Percentiles rank a stretch among this genome's conserved stretches.
Conservation (phyloP, 2,888 invertebrate genomes). For the Oegoconia quadripuncta region DNA sequence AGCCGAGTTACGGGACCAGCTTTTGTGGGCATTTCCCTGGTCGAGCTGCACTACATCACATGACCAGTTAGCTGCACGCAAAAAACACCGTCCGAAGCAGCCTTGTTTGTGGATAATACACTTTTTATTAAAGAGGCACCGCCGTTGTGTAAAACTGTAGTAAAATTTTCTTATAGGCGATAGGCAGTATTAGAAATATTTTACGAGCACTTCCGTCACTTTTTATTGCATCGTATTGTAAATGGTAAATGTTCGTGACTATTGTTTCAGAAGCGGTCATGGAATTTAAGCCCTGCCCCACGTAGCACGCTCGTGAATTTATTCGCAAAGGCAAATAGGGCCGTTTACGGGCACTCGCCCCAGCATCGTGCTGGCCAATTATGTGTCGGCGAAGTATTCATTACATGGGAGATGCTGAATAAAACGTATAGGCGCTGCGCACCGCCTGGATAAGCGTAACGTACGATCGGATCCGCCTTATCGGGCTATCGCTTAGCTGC, state of each 20-base stretch:
- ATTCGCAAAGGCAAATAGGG: constrained; percentile 34
- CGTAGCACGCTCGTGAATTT: constrained; percentile 25
- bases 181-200: constrained; percentile 8
- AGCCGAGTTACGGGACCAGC: constrained; percentile 57
- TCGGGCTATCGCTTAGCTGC: constrained; percentile 51
- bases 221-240: constrained; percentile 3
- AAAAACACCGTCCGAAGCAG: constrained; percentile 36
- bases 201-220: constrained; percentile 1
- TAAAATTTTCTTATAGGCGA: constrained; percentile 7
- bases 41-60: constrained; percentile 31
- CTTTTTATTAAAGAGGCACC: constrained; percentile 27
- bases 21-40: constrained; percentile 47
- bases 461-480: constrained; percentile 58
- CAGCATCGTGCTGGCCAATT: constrained; percentile 50
- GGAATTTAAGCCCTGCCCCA: constrained; percentile 24
- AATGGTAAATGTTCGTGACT: constrained; percentile 29
- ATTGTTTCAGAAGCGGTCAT: constrained; percentile 30
- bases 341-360: constrained; percentile 42
- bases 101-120: constrained; percentile 36
- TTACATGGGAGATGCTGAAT: constrained; percentile 52
- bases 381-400: constrained; percentile 58
- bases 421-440: constrained; percentile 52
- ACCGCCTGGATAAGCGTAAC: constrained; percentile 56
- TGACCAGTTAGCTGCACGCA: constrained; percentile 38
- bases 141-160: constrained; percentile 9